phyloP scores from a whole-genome alignment of 2,888 invertebrate genomes.

The Theretra japonica region DNA sequence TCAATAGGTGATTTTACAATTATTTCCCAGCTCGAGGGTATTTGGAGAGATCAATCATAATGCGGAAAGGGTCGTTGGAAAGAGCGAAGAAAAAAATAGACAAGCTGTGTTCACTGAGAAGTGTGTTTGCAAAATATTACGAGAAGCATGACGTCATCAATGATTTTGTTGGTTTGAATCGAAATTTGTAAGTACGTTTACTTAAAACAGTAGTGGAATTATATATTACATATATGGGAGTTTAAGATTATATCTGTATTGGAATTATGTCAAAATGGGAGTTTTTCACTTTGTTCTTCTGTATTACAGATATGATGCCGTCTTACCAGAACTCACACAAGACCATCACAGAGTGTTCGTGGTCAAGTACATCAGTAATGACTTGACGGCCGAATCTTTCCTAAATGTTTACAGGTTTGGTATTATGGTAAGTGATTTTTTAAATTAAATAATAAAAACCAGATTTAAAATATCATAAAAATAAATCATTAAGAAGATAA shows the following conservation, averaged over 20 bases:
- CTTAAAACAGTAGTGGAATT: too few species aligned
- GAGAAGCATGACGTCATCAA: conserved; percentile 33
- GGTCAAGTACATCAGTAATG: conserved; percentile 29
- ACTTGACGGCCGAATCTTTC: conserved; percentile 5
- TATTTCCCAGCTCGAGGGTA: conserved; percentile 48
- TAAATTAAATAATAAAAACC: too few species aligned
- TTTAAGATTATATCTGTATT: too few species aligned
- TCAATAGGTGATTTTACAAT: neutral
- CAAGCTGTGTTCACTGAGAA: conserved; percentile 49
- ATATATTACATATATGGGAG: too few species aligned
- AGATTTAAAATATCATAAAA: too few species aligned
- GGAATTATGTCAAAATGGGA: too few species aligned
- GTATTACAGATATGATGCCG: conserved; percentile 35
- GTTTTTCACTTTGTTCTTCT: neutral
- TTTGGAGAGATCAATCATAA: conserved; percentile 49
- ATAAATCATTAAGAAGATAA: too few species aligned
- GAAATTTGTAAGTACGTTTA: conserved; percentile 31
- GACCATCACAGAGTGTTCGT: conserved; percentile 44
- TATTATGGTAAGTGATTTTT: conserved; percentile 33
- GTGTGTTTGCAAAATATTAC: conserved; percentile 47
- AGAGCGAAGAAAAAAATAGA: conserved; percentile 50
- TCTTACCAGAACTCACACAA: conserved; percentile 47
- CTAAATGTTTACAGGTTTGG: conserved; percentile 26
- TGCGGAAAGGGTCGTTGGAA: conserved; percentile 53
- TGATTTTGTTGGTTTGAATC: conserved; percentile 25